A percentile compares a stretch with the other conserved stretches of the same genome.
phyloP scores from a whole-genome alignment of 2,113 vertebrate species.

The Pterocles gutturalis region DNA sequence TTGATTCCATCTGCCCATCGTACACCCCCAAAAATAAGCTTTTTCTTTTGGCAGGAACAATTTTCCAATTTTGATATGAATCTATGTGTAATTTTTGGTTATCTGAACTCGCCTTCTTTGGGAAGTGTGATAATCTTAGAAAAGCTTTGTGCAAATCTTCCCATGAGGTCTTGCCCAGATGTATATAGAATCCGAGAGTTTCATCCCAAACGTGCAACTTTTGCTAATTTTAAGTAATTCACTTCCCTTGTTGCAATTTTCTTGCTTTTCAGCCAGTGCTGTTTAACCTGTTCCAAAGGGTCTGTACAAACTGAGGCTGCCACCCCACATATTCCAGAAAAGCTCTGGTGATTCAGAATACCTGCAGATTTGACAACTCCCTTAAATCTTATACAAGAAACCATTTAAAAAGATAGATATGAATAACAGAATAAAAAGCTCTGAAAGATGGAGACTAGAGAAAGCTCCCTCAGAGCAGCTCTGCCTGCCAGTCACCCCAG shows the following conservation, averaged over 20 bases:
- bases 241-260: neutral
- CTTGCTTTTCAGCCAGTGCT: neutral
- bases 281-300: neutral
- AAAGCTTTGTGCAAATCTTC: neutral
- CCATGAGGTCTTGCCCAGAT: neutral
- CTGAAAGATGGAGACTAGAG: neutral
- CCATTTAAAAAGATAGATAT: neutral
- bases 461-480: neutral
- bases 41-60: neutral
- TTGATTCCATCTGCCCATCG: neutral
- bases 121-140: neutral
- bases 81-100: neutral
- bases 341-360: neutral
- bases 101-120: neutral
- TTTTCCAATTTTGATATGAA: neutral
- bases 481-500: neutral
- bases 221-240: neutral
- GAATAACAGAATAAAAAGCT: neutral
- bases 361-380: neutral
- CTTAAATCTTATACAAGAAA: neutral
- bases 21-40: neutral
- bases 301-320: neutral
- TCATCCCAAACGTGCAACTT: neutral
- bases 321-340: neutral
- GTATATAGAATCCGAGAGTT: neutral